Percentiles rank a stretch among this genome's conserved stretches.
phyloP scores from a whole-genome alignment of 2,113 vertebrate species.

The Odocoileus hemionus region DNA sequence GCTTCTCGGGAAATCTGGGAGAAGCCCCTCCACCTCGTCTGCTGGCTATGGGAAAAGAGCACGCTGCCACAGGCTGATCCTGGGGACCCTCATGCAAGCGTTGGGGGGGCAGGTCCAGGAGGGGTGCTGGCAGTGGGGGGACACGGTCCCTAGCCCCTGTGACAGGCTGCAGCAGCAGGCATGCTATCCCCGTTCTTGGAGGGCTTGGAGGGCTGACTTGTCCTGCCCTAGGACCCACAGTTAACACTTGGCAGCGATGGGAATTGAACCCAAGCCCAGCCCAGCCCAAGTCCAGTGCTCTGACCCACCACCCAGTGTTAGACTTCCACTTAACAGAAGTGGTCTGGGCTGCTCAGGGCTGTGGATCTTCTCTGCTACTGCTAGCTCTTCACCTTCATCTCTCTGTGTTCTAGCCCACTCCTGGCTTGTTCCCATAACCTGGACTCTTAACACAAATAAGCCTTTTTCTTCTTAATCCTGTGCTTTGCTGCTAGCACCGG shows the following conservation, averaged over 20 bases:
- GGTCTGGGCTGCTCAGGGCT: background rate
- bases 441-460: background rate
- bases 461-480: background rate
- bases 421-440: background rate
- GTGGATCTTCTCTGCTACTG: background rate
- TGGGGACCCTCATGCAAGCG: background rate
- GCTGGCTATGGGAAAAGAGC: background rate
- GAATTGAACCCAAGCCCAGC: background rate
- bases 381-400: background rate
- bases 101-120: background rate
- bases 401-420: background rate
- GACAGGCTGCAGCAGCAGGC: background rate
- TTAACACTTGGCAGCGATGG: background rate
- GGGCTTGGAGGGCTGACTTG: background rate
- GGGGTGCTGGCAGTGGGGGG: rapidly evolving
- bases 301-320: background rate
- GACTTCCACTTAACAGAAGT: background rate
- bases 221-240: background rate
- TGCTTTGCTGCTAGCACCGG: background rate
- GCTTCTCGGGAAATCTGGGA: background rate
- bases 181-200: background rate
- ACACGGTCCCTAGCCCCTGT: background rate
- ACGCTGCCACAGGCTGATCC: rapidly evolving
- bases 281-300: background rate
- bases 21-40: background rate